Evolutionary conservation across 2,797 vertebrate species (phyloP).

Genomic region (Notolabrus celidotus): DNA sequence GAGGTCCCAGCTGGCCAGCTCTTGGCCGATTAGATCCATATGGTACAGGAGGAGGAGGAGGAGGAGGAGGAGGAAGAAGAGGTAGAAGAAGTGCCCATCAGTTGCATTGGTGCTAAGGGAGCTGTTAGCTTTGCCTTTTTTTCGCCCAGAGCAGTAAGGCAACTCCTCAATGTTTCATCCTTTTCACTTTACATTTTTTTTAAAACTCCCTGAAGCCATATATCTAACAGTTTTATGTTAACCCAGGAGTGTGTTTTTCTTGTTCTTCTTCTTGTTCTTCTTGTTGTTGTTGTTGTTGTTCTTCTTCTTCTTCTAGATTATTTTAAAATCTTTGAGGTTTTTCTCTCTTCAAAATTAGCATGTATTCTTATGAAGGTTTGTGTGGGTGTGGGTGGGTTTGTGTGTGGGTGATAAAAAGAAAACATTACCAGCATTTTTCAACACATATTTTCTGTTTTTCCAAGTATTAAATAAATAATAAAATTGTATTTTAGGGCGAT

Average conservation of each 20-base stretch:
- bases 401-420: not conserved
- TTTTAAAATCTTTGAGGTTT: conserved; percentile 24
- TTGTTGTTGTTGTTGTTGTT: too few species aligned
- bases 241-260: not conserved
- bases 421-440: too few species aligned
- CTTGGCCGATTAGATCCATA: conserved; percentile 98
- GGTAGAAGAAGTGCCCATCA: conserved; percentile 47
- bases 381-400: not conserved
- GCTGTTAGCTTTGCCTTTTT: conserved; percentile 70
- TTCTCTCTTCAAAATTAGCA: not conserved
- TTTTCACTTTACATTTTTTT: not conserved
- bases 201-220: not conserved
- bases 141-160: conserved; percentile 27
- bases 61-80: conserved; percentile 20
- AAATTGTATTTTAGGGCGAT: too few species aligned
- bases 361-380: not conserved
- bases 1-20: conserved; percentile 97
- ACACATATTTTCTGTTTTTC: too few species aligned
- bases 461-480: too few species aligned
- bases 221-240: not conserved
- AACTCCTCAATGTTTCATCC: not conserved
- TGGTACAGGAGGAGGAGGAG: conserved; percentile 79
- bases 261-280: not conserved
- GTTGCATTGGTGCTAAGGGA: conserved; percentile 60
- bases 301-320: conserved; percentile 1